These are phyloP conservation scores for Antheraea mylitta DNA, from an alignment of 1,140 invertebrate species.

Conservation along the genomic window DNA sequence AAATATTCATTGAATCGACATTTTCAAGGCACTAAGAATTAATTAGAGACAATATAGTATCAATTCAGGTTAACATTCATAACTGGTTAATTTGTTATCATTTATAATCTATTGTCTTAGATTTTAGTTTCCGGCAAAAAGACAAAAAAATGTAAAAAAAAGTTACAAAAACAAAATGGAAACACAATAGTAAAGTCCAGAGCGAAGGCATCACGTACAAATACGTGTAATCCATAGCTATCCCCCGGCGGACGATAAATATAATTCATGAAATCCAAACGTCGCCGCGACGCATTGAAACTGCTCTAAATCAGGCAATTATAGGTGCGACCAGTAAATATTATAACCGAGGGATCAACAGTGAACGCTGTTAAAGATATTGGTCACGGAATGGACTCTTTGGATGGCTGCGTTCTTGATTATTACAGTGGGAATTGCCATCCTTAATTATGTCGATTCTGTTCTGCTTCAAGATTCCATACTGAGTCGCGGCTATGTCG, in stretches of 20 bases:
- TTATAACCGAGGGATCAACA: slow-evolving; percentile 61
- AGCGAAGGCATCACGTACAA: slow-evolving; percentile 53
- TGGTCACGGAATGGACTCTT: slow-evolving; percentile 24
- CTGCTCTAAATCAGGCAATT: slow-evolving; percentile 72
- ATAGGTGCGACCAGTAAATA: slow-evolving; percentile 71
- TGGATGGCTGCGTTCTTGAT: slow-evolving; percentile 14
- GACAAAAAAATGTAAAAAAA: background rate
- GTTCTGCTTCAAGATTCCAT: background rate
- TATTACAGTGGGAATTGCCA: slow-evolving; percentile 14
- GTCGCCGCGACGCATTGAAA: slow-evolving; percentile 65
- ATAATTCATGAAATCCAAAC: slow-evolving; percentile 65
- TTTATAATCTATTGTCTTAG: too few species aligned
- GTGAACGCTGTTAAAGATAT: slow-evolving; percentile 36
- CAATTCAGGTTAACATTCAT: too few species aligned
- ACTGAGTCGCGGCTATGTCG: too few species aligned
- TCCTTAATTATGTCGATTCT: background rate
- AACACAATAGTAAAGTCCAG: background rate
- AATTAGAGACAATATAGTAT: too few species aligned
- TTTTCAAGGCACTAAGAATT: too few species aligned
- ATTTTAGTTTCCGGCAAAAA: background rate
- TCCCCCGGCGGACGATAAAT: slow-evolving; percentile 59
- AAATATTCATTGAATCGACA: too few species aligned
- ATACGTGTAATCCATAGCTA: slow-evolving; percentile 60
- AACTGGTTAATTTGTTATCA: too few species aligned
- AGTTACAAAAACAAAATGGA: background rate